Evolutionary conservation across 2,888 invertebrate genomes (phyloP).

Genomic region (Caenorhabditis uteleia): DNA sequence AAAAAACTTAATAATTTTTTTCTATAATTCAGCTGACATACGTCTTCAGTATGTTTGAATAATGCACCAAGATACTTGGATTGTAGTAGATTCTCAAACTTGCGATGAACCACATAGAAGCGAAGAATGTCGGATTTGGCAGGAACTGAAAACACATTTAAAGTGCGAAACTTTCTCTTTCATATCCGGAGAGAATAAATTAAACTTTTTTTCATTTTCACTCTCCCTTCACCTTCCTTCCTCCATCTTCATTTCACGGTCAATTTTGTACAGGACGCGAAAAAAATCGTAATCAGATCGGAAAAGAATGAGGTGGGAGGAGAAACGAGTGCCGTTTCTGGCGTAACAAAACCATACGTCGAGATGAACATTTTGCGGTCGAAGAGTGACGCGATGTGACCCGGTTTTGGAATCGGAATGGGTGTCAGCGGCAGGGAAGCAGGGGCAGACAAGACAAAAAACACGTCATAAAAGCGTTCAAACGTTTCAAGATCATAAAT

Average conservation of each 20-base stretch:
- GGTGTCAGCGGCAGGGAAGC: no score
- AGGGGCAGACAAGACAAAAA: no score
- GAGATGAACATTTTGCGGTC: background rate
- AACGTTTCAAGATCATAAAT: no score
- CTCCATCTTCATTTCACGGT: constrained; percentile 14
- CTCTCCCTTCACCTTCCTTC: constrained; percentile 8
- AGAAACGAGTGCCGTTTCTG: constrained; percentile 4
- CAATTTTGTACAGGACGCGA: constrained; percentile 35
- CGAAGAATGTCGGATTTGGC: constrained; percentile 65
- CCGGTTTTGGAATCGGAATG: no score
- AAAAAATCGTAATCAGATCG: constrained; percentile 29
- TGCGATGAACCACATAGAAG: constrained; percentile 67
- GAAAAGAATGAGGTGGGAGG: constrained; percentile 2
- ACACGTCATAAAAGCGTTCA: no score
- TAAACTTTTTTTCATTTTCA: constrained; percentile 23
- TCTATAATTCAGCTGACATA: constrained; percentile 9
- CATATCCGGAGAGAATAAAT: no score
- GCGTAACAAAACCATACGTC: constrained; percentile 31
- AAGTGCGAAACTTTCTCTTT: constrained; percentile 4
- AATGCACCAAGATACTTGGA: constrained; percentile 58
- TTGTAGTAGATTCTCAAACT: constrained; percentile 64
- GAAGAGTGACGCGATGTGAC: constrained; percentile 32
- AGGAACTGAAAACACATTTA: constrained; percentile 41
- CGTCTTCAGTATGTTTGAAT: constrained; percentile 65
- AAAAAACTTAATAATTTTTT: constrained; percentile 2